These are phyloP conservation scores for Chunga burmeisteri DNA, from an alignment of 2,113 vertebrate genomes.

Conservation along the genomic window DNA sequence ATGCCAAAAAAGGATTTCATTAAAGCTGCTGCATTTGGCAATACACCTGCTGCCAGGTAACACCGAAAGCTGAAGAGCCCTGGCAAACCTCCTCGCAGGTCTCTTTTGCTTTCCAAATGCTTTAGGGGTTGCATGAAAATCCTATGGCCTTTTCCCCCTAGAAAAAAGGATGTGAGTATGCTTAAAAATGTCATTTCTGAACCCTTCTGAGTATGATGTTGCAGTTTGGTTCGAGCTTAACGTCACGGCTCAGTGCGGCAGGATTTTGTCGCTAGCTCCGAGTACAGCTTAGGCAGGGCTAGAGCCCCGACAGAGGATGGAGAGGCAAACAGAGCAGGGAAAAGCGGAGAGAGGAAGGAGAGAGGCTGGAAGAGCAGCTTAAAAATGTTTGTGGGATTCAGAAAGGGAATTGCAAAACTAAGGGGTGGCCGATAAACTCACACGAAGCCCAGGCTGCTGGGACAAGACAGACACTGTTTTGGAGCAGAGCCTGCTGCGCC, in stretches of 20 bases:
- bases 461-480: background rate
- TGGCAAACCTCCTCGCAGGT: background rate
- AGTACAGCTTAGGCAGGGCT: background rate
- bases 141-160: accelerated
- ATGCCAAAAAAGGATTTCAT: background rate
- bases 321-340: background rate
- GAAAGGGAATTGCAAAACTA: background rate
- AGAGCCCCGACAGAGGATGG: background rate
- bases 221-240: background rate
- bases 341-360: background rate
- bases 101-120: background rate
- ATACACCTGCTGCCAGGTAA: background rate
- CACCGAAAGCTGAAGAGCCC: background rate
- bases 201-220: background rate
- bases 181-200: background rate
- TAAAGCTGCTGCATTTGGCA: background rate
- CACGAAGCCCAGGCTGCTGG: background rate
- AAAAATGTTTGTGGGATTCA: background rate
- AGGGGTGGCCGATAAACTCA: background rate
- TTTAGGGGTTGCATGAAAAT: background rate
- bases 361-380: background rate
- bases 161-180: accelerated
- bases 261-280: accelerated
- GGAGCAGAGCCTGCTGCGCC: background rate
- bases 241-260: accelerated